These are phyloP conservation scores for Hyles euphorbiae DNA, from an alignment of 1,140 invertebrate species.

Conservation along the genomic window DNA sequence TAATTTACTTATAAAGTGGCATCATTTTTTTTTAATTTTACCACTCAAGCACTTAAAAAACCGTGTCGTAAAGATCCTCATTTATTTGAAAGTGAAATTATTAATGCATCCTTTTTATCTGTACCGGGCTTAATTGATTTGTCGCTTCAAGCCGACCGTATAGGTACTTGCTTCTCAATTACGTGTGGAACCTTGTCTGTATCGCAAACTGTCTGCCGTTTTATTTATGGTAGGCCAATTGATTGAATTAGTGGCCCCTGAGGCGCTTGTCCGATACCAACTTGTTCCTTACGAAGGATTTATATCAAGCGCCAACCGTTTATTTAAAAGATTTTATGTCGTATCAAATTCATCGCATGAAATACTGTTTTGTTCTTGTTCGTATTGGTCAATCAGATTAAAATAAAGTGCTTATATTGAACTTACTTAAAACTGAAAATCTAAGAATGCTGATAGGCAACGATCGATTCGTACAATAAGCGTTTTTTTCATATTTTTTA, in stretches of 20 bases:
- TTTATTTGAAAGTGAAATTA: slow-evolving; percentile 44
- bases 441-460: too few species aligned
- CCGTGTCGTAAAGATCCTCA: slow-evolving; percentile 19
- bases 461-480: too few species aligned
- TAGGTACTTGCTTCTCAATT: slow-evolving; percentile 67
- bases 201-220: slow-evolving; percentile 53
- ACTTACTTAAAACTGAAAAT: too few species aligned
- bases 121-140: slow-evolving; percentile 61
- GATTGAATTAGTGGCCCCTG: slow-evolving; percentile 69
- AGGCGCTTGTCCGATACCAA: slow-evolving; percentile 48
- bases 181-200: slow-evolving; percentile 47
- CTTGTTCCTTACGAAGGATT: slow-evolving; percentile 49
- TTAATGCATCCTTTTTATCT: slow-evolving; percentile 67
- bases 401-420: too few species aligned
- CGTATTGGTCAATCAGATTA: background rate
- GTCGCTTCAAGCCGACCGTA: slow-evolving; percentile 55
- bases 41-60: too few species aligned
- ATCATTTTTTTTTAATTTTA: too few species aligned
- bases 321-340: slow-evolving; percentile 22
- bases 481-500: too few species aligned
- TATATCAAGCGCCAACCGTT: slow-evolving; percentile 39
- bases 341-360: too few species aligned
- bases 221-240: slow-evolving; percentile 69
- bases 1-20: too few species aligned
- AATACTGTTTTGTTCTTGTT: slow-evolving; percentile 9